Base-by-base conservation (phyloP, 2,113 vertebrate species). In the Eolophus roseicapilla region DNA sequence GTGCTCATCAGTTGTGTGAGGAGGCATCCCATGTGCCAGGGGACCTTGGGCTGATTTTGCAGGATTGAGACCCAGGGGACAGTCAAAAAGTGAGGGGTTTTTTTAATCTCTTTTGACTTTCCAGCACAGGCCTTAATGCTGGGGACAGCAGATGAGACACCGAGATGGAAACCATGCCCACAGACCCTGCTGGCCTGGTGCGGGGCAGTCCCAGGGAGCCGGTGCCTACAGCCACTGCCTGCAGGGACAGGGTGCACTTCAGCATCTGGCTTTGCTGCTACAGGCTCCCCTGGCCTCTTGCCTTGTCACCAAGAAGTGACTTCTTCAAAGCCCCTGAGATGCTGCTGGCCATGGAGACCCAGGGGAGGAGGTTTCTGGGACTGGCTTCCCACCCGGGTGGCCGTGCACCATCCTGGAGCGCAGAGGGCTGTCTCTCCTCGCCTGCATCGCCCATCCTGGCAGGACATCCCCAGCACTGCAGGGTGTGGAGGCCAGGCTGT, bases 111-210 rank as follows among this genome's bases (percentile, higher is more conserved):
- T 78, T 90, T 69, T 92, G 5, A 35, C 44, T 88, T 91, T 63
- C 24, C 49, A 67, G 37, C 28, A 11, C 24, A 67, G 53, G 17
- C 14, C 44, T 83, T 74, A 44, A 86, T 2, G 3, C 16, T 83
- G 53, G 21, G 21, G 29, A 31, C 17, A 24, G 44, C 41, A 78
- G 23, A 70, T 59, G 59, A 57, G 49, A 46, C 37, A 41, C 14
- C 1, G 10, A 63, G 31, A 23, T 1, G 1, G 41, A 81, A 86
- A 52, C 9, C 2, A 4, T 9, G 11, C 16, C 25, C 39, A 18
- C 3, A 31, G 52, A 55, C 5, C 25, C 23, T 0, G 0, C 15
- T 1, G 0, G 37, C 27, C 80, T 62, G 59, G 17, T 12, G 9
- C 1, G 8, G 49, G 59, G 53, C 29, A 77, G 41, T 29, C 16